A percentile compares a stretch with the other conserved stretches of the same genome.
phyloP scores from a whole-genome alignment of 2,797 vertebrate species.

The Simalia tracyae region DNA sequence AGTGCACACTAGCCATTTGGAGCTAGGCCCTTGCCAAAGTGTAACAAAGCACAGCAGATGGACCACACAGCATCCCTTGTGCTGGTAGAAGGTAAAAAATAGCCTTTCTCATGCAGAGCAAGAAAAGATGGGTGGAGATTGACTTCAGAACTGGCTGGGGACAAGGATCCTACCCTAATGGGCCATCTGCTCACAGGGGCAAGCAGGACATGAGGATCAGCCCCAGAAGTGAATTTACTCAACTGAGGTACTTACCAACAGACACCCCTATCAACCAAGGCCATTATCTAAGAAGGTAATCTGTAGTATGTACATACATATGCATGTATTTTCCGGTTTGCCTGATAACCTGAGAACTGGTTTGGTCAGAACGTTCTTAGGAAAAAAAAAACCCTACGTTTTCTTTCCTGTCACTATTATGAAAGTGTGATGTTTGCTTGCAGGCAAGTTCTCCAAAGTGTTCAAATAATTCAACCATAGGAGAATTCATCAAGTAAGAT shows the following conservation, averaged over 20 bases:
- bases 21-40: background rate
- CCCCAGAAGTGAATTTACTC: background rate
- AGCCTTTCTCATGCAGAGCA: background rate
- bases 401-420: background rate
- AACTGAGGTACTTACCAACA: background rate
- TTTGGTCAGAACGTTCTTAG: background rate
- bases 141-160: background rate
- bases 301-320: background rate
- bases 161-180: background rate
- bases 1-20: background rate
- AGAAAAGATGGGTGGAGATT: background rate
- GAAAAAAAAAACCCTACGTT: background rate
- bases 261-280: background rate
- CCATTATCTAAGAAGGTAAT: background rate
- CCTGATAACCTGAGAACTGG: background rate
- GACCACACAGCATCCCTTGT: background rate
- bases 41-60: background rate
- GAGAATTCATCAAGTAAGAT: background rate
- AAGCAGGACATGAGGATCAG: background rate
- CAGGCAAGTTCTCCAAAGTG: background rate
- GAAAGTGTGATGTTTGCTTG: background rate
- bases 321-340: background rate
- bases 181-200: background rate
- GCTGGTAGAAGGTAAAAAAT: background rate
- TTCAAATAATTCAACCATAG: background rate